phyloP scores from a whole-genome alignment of 2,797 vertebrate species.

The Channallabes apus region DNA sequence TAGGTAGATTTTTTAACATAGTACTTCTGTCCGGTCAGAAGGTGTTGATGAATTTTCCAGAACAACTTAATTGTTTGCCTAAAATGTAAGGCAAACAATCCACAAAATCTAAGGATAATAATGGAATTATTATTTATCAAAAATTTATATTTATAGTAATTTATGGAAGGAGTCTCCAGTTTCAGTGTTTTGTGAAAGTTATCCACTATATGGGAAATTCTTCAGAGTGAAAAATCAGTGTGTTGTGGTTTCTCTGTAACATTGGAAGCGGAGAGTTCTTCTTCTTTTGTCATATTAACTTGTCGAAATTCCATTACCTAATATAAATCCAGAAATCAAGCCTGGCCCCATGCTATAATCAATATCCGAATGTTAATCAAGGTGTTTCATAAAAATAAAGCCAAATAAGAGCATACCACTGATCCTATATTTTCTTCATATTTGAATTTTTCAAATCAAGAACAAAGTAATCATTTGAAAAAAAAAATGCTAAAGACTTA shows the following conservation, averaged over 20 bases:
- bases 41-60: slow-evolving; percentile 4
- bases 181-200: neutral
- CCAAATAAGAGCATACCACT: slow-evolving; percentile 22
- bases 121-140: neutral
- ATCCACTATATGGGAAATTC: neutral
- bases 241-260: neutral
- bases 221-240: neutral
- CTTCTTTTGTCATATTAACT: neutral
- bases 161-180: neutral
- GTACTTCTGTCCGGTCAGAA: neutral
- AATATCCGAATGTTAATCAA: slow-evolving; percentile 52
- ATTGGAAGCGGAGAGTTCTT: neutral
- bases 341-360: slow-evolving; percentile 14
- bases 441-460: slow-evolving; percentile 22
- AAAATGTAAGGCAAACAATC: neutral
- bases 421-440: slow-evolving; percentile 34
- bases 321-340: slow-evolving; percentile 20
- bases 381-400: slow-evolving; percentile 40
- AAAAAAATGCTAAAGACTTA: slow-evolving; percentile 43
- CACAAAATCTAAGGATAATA: neutral
- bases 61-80: neutral
- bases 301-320: slow-evolving; percentile 12
- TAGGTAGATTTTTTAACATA: neutral
- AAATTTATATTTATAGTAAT: neutral
- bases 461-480: slow-evolving; percentile 6